Conservation (phyloP, 1,140 invertebrate species). For the Physella acuta region DNA sequence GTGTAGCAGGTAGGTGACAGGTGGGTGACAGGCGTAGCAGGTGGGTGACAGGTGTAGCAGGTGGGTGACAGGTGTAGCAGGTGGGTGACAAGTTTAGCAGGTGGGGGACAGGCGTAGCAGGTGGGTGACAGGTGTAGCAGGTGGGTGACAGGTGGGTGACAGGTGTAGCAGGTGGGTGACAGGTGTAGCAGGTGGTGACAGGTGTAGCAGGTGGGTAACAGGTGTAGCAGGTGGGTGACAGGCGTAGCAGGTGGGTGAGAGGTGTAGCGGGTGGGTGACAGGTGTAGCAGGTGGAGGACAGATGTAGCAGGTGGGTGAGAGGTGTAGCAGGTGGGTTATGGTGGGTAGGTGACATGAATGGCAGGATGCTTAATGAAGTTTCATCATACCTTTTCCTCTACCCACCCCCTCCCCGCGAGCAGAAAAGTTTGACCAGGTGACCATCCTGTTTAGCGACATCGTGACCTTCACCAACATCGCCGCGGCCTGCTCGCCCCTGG, state of each 20-base stretch:
- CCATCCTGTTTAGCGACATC: constrained; percentile 61
- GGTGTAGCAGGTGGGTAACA: too few relatives aligned
- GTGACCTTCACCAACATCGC: constrained; percentile 62
- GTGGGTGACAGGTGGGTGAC: neutral
- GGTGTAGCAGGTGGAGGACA: too few relatives aligned
- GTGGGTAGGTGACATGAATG: too few relatives aligned
- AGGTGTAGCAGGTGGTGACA: too few relatives aligned
- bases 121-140: neutral
- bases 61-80: neutral
- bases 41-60: neutral
- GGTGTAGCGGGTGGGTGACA: too few relatives aligned
- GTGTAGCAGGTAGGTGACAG: neutral
- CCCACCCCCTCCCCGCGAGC: neutral
- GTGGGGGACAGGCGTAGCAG: neutral
- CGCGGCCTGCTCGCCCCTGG: constrained; percentile 55
- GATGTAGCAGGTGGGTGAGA: too few relatives aligned
- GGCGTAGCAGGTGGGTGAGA: neutral
- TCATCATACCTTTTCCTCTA: too few relatives aligned
- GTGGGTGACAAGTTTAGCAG: neutral
- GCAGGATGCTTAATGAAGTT: too few relatives aligned
- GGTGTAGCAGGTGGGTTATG: too few relatives aligned
- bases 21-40: neutral
- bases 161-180: neutral
- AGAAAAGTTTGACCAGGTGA: constrained; percentile 51
- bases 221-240: neutral